A percentile compares a stretch with the other conserved stretches of the same genome.
phyloP scores from a whole-genome alignment of 2,113 vertebrate species.

The Myodes glareolus region DNA sequence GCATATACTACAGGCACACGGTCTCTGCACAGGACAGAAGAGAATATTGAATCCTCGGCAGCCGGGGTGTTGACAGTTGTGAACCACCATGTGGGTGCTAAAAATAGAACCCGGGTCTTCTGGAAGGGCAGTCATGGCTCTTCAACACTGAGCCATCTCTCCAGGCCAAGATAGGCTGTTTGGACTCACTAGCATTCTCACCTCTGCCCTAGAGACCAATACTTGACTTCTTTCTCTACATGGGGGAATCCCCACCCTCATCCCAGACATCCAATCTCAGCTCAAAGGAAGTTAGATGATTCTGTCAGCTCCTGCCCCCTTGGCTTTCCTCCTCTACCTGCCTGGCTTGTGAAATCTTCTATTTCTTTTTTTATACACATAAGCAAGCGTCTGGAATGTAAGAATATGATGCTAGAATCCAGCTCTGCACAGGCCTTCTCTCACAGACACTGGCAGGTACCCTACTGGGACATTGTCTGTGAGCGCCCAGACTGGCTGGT shows the following conservation, averaged over 20 bases:
- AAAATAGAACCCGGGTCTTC: background rate
- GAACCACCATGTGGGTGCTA: background rate
- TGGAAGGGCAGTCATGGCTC: too few relatives aligned
- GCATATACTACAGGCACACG: background rate
- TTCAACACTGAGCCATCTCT: background rate
- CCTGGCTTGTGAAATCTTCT: background rate
- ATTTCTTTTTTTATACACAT: background rate
- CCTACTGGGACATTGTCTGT: background rate
- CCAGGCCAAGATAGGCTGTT: background rate
- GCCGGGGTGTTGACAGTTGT: background rate
- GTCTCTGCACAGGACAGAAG: background rate
- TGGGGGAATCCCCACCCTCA: background rate
- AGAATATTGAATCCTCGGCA: background rate
- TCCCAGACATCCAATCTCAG: background rate
- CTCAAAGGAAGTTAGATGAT: background rate
- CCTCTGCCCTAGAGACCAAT: background rate
- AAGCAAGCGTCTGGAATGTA: background rate
- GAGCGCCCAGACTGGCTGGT: background rate
- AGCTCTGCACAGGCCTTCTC: background rate
- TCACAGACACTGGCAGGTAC: background rate
- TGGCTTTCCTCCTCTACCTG: background rate
- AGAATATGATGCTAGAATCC: background rate
- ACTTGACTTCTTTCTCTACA: background rate
- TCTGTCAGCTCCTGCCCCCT: background rate
- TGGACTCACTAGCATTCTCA: background rate